These are phyloP conservation scores for Brachionus paranguensis DNA, from an alignment of 1,140 invertebrate species.

Conservation along the genomic window DNA sequence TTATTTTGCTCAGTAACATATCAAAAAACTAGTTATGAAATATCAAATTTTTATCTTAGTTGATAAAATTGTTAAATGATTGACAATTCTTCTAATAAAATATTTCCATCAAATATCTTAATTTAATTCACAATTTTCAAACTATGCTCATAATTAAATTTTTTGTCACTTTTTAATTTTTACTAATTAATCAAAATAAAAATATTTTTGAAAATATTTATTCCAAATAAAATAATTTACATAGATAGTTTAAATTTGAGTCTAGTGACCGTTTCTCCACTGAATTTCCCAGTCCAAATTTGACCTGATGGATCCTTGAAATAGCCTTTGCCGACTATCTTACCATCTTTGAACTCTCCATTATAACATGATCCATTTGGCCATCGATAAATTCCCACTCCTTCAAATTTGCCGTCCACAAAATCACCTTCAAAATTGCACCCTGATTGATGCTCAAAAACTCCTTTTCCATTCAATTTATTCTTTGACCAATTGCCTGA, in stretches of 20 bases:
- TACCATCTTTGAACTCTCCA: constrained; percentile 32
- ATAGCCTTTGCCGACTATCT: not conserved
- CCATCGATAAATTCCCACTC: not conserved
- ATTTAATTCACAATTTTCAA: not conserved
- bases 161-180: not conserved
- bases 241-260: constrained; percentile 36
- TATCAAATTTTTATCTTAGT: not conserved
- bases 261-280: not conserved
- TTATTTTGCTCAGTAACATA: not conserved
- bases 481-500: constrained; percentile 7
- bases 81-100: not conserved
- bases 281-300: constrained; percentile 31
- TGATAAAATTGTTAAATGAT: not conserved
- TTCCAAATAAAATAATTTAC: constrained; percentile 14
- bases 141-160: not conserved
- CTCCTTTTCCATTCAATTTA: constrained; percentile 30
- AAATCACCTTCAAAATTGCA: constrained; percentile 32
- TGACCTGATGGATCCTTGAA: constrained; percentile 32
- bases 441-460: not conserved
- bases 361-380: constrained; percentile 24
- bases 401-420: constrained; percentile 19
- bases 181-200: too few relatives aligned
- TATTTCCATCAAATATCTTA: not conserved
- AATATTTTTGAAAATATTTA: not conserved
- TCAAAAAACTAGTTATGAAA: not conserved